Evolutionary conservation across 2,113 vertebrate species (phyloP).

Genomic region (Illadopsis cleaveri): DNA sequence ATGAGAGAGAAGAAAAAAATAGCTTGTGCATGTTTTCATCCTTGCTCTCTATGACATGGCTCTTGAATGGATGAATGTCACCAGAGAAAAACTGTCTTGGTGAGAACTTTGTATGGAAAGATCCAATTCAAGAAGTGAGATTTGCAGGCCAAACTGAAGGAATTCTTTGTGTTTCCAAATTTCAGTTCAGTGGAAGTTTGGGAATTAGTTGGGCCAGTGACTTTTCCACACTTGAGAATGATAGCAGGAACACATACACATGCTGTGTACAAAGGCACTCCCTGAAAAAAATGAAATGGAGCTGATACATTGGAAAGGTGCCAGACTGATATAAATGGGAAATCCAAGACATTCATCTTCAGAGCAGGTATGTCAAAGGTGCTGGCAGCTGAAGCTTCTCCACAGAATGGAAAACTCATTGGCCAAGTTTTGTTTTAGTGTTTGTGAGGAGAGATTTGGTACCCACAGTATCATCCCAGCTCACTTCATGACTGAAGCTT

Average conservation of each 20-base stretch:
- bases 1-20: not conserved
- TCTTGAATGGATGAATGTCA: not conserved
- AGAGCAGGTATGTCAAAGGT: not conserved
- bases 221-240: not conserved
- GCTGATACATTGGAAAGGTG: not conserved
- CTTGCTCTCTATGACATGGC: not conserved
- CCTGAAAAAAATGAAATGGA: not conserved
- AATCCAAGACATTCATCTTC: not conserved
- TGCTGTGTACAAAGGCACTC: not conserved
- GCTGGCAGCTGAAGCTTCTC: not conserved
- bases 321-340: not conserved
- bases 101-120: not conserved
- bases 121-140: not conserved
- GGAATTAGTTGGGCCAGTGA: not conserved
- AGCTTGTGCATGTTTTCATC: not conserved
- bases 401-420: not conserved
- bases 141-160: not conserved
- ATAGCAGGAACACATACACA: not conserved
- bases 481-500: not conserved
- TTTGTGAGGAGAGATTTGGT: not conserved
- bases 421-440: not conserved
- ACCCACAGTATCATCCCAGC: not conserved
- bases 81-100: not conserved
- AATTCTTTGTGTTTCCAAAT: not conserved
- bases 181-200: not conserved